These are phyloP conservation scores for Polyergus mexicanus DNA, from an alignment of 1,140 invertebrate species.

Conservation along the genomic window DNA sequence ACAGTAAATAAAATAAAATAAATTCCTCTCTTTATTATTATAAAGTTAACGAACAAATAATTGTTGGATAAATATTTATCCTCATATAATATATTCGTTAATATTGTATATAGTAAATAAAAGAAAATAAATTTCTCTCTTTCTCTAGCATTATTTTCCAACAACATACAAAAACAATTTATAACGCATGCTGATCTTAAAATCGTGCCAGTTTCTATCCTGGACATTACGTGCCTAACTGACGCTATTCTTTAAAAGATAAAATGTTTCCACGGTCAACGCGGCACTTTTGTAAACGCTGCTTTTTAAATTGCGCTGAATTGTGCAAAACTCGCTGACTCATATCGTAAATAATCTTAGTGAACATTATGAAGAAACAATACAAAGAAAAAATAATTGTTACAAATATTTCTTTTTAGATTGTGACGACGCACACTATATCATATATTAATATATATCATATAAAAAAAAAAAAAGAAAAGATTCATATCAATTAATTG, in stretches of 20 bases:
- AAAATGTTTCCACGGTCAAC: constrained; percentile 42
- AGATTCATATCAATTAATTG: not conserved
- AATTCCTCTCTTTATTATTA: not conserved
- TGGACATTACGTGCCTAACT: constrained; percentile 30
- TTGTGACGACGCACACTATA: not conserved
- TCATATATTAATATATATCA: not conserved
- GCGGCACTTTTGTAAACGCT: constrained; percentile 44
- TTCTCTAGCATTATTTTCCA: not conserved
- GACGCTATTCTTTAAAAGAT: constrained; percentile 40
- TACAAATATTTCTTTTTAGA: not conserved
- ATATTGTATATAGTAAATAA: not conserved
- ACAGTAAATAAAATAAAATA: not conserved
- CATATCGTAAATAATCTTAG: constrained; percentile 24
- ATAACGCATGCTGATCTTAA: constrained; percentile 16
- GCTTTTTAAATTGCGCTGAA: constrained; percentile 52
- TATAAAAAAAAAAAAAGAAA: not conserved
- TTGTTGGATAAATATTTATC: no score
- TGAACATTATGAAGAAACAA: constrained; percentile 8
- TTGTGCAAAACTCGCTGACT: constrained; percentile 48
- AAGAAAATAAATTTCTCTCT: not conserved
- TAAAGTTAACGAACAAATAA: not conserved
- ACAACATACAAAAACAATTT: constrained; percentile 17
- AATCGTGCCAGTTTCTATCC: not conserved
- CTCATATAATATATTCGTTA: not conserved
- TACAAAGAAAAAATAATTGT: not conserved